phyloP scores from a whole-genome alignment of 2,113 vertebrate genomes.

The Stegostoma tigrinum region DNA sequence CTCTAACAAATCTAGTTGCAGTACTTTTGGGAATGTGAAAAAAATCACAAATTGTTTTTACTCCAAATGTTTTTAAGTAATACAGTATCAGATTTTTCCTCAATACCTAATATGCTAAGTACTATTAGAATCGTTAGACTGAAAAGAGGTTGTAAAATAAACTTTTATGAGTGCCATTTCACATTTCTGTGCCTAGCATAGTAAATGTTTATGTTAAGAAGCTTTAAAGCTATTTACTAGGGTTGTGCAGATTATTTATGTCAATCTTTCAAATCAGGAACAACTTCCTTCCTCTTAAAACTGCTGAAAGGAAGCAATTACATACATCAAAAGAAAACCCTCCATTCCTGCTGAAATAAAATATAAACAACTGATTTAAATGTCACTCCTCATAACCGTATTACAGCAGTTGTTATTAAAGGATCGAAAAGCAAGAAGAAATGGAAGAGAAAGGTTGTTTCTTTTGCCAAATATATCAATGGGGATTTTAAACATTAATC shows the following conservation, averaged over 20 bases:
- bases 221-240: slow-evolving; percentile 35
- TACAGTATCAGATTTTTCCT: background rate
- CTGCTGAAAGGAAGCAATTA: slow-evolving; percentile 38
- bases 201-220: slow-evolving; percentile 37
- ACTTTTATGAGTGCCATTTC: slow-evolving; percentile 37
- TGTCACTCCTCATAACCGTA: slow-evolving; percentile 36
- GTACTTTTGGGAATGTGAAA: slow-evolving; percentile 4
- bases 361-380: slow-evolving; percentile 38
- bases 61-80: background rate
- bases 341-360: slow-evolving; percentile 36
- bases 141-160: slow-evolving; percentile 36
- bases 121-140: slow-evolving; percentile 19
- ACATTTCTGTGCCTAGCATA: slow-evolving; percentile 36
- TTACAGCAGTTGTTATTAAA: slow-evolving; percentile 37
- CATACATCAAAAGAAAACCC: slow-evolving; percentile 36
- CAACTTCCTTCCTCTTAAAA: slow-evolving; percentile 37
- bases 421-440: slow-evolving; percentile 35
- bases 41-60: slow-evolving; percentile 10
- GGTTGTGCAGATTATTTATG: slow-evolving; percentile 33
- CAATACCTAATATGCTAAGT: slow-evolving; percentile 21
- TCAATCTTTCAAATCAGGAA: slow-evolving; percentile 36
- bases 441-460: slow-evolving; percentile 36
- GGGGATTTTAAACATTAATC: slow-evolving; percentile 33
- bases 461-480: slow-evolving; percentile 37
- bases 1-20: background rate